phyloP scores from a whole-genome alignment of 2,113 vertebrate species.

The Menura novaehollandiae region DNA sequence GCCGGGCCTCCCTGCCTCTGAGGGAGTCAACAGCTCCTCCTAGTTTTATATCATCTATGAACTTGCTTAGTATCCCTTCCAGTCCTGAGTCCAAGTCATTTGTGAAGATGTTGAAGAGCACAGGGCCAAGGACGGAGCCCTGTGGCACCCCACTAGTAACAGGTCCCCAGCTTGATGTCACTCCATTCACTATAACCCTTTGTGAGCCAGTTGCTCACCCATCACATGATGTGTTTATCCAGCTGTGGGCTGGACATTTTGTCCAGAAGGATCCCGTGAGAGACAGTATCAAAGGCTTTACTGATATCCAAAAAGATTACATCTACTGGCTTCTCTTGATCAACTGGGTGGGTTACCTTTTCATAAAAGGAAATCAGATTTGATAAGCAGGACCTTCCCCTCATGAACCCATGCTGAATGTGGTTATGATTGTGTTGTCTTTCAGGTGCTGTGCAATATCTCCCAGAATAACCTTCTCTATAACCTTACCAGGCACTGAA shows the following conservation, averaged over 20 bases:
- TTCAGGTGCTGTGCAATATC: not conserved
- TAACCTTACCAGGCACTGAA: not conserved
- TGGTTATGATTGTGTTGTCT: not conserved
- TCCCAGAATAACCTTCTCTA: not conserved
- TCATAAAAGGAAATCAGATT: not conserved
- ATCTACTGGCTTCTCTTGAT: not conserved
- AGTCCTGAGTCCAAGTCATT: rapidly evolving
- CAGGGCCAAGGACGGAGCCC: too few species aligned
- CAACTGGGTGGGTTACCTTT: not conserved
- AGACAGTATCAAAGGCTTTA: not conserved
- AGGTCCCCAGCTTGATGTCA: not conserved
- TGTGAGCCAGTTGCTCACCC: not conserved
- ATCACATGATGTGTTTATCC: not conserved
- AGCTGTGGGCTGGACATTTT: not conserved
- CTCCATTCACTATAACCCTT: not conserved
- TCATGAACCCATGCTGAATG: rapidly evolving
- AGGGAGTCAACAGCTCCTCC: not conserved
- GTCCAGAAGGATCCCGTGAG: not conserved
- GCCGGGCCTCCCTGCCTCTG: not conserved
- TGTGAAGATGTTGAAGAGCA: not conserved
- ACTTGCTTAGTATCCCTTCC: not conserved
- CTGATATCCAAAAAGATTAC: not conserved
- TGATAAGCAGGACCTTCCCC: not conserved
- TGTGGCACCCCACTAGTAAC: not conserved
- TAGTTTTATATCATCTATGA: not conserved